Conservation (phyloP, 2,888 invertebrate species). For the Rhyacophila evoluta region DNA sequence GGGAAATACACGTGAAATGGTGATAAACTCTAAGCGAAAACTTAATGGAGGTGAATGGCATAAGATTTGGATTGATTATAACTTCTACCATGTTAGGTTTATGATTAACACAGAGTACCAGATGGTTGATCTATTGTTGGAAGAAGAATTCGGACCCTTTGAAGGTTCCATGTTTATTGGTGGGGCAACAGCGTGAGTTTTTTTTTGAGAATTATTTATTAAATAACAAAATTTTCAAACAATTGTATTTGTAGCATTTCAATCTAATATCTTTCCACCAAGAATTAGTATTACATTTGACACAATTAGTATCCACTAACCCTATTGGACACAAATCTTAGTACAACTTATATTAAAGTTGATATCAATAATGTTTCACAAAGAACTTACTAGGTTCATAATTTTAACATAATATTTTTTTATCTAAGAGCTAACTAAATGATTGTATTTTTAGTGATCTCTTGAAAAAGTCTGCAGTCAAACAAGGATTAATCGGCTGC, state of each 20-base stretch:
- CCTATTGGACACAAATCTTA: no score
- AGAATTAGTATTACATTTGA: no score
- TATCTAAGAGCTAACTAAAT: no score
- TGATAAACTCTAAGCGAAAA: constrained; percentile 84
- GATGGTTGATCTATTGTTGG: constrained; percentile 86
- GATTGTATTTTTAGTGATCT: constrained; percentile 79
- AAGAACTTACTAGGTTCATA: no score
- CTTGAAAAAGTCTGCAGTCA: constrained; percentile 83
- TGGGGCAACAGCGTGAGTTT: constrained; percentile 88
- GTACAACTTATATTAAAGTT: no score
- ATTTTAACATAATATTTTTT: no score
- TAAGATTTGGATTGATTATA: constrained; percentile 95
- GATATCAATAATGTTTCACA: no score
- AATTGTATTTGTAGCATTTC: no score
- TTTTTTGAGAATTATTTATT: no score
- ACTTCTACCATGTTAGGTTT: constrained; percentile 91
- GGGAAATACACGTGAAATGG: constrained; percentile 83
- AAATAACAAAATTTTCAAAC: no score
- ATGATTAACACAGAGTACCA: constrained; percentile 92
- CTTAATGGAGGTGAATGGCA: constrained; percentile 96
- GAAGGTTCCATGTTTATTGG: constrained; percentile 95
- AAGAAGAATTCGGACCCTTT: constrained; percentile 92
- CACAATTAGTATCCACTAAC: no score
- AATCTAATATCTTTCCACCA: no score
- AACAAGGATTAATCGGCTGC: constrained; percentile 93